phyloP scores from a whole-genome alignment of 2,113 vertebrate species.

The Mesocricetus auratus region DNA sequence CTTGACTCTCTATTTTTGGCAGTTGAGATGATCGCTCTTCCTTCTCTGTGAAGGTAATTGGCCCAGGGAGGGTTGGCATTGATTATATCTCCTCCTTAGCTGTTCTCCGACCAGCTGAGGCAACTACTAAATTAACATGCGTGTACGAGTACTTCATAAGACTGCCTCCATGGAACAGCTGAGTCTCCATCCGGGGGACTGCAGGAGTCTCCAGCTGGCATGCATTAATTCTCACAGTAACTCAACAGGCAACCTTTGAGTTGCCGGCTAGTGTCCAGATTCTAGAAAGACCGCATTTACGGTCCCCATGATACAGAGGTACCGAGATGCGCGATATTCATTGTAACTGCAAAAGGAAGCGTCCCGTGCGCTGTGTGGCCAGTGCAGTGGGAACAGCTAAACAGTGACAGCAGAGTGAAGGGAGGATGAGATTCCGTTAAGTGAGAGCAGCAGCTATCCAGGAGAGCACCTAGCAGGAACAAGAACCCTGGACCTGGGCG shows the following conservation, averaged over 20 bases:
- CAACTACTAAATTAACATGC: slow-evolving; percentile 17
- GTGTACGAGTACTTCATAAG: neutral
- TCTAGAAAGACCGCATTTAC: neutral
- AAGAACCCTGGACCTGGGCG: neutral
- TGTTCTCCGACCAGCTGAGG: slow-evolving; percentile 59
- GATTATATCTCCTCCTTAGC: slow-evolving; percentile 42
- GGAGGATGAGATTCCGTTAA: neutral
- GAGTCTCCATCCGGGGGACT: neutral
- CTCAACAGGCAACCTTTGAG: neutral
- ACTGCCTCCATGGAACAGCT: neutral
- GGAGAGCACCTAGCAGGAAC: neutral
- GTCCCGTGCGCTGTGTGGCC: neutral
- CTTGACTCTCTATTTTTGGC: slow-evolving; percentile 56
- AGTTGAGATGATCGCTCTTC: neutral
- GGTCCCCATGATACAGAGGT: neutral
- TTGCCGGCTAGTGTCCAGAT: neutral
- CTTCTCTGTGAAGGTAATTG: slow-evolving; percentile 63
- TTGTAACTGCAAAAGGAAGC: neutral
- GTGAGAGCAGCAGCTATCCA: neutral
- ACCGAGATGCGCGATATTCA: neutral
- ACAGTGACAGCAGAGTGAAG: neutral
- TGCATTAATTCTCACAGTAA: neutral
- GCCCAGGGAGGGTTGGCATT: slow-evolving; percentile 40
- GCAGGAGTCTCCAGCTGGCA: neutral
- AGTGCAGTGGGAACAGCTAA: neutral